These are phyloP conservation scores for Calephelis virginiensis DNA, from an alignment of 1,140 invertebrate species.

Conservation along the genomic window DNA sequence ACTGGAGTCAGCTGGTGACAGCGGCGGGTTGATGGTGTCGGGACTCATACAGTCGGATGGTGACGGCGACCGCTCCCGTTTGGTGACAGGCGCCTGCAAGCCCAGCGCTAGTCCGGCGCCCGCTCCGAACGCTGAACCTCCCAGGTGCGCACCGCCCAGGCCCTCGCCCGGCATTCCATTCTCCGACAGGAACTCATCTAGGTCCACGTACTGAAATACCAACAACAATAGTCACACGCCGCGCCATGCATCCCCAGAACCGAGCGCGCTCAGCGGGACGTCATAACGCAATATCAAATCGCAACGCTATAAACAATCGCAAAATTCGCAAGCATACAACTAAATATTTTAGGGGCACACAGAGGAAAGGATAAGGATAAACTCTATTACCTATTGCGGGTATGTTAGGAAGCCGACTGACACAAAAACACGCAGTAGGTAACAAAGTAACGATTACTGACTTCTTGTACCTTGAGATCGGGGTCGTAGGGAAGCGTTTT, in stretches of 20 bases:
- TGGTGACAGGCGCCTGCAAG: constrained; percentile 80
- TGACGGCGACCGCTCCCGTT: constrained; percentile 89
- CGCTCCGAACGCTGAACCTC: constrained; percentile 77
- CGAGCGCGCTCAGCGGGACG: constrained; percentile 21
- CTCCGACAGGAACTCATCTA: constrained; percentile 97
- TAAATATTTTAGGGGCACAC: constrained; percentile 9
- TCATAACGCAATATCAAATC: constrained; percentile 18
- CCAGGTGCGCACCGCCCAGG: constrained; percentile 81
- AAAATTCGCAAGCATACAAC: constrained; percentile 25
- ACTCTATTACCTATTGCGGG: constrained; percentile 67
- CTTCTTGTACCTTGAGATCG: constrained; percentile 94
- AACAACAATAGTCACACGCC: constrained; percentile 36
- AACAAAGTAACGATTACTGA: constrained; percentile 79
- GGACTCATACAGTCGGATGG: constrained; percentile 92
- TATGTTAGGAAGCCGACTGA: constrained; percentile 42
- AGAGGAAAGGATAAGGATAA: constrained; percentile 11
- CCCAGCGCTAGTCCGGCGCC: constrained; percentile 78
- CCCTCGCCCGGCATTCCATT: constrained; percentile 93
- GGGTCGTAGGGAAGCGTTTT: constrained; percentile 93
- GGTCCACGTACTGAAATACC: constrained; percentile 92
- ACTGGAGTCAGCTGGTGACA: constrained; percentile 91
- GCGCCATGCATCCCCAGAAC: constrained; percentile 28
- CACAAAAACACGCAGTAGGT: constrained; percentile 68
- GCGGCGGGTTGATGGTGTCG: constrained; percentile 89
- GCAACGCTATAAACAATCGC: constrained; percentile 24